Conservation (phyloP, 1,140 invertebrate species). For the Drosophila pseudoobscura region DNA sequence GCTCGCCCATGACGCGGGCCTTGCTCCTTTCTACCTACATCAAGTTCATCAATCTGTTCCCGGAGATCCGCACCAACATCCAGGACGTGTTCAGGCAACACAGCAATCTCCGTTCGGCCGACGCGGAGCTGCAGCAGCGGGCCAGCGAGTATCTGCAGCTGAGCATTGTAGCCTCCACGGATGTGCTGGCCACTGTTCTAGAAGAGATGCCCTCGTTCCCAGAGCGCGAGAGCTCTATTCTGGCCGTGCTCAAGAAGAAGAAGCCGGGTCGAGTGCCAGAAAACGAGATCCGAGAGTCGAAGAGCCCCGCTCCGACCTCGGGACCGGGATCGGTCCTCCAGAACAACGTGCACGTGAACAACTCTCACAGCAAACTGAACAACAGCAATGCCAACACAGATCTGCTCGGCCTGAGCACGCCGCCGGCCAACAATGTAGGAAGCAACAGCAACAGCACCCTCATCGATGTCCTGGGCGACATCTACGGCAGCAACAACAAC, state of each 20-base stretch:
- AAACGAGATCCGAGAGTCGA: conserved; percentile 91
- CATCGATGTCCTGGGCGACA: conserved; percentile 95
- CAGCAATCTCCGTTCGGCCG: conserved; percentile 97
- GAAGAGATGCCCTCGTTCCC: conserved; percentile 99
- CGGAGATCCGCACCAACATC: conserved; percentile 98
- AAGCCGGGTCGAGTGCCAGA: conserved; percentile 96
- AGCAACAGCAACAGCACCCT: conserved; percentile 86
- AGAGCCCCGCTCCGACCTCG: conserved; percentile 89
- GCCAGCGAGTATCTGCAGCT: conserved; percentile 99
- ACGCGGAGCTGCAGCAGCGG: conserved; percentile 99
- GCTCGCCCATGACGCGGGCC: conserved; percentile 97
- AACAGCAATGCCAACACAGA: conserved; percentile 88
- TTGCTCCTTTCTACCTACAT: conserved; percentile 98
- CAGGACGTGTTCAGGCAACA: conserved; percentile 98
- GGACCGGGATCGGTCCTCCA: conserved; percentile 47
- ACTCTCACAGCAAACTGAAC: conserved; percentile 84
- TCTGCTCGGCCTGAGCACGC: conserved; percentile 92
- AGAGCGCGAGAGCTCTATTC: conserved; percentile 98
- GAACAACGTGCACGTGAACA: conserved; percentile 84
- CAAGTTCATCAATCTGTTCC: conserved; percentile 99
- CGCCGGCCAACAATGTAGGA: conserved; percentile 88
- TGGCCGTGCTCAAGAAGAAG: conserved; percentile 99
- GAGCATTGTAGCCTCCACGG: conserved; percentile 97
- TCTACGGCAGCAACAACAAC: conserved; percentile 87
- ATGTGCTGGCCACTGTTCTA: conserved; percentile 98